These are phyloP conservation scores for Chrysogorgia sp. DNA, from an alignment of 92 coral and sea anemone species.

Conservation along the genomic window DNA sequence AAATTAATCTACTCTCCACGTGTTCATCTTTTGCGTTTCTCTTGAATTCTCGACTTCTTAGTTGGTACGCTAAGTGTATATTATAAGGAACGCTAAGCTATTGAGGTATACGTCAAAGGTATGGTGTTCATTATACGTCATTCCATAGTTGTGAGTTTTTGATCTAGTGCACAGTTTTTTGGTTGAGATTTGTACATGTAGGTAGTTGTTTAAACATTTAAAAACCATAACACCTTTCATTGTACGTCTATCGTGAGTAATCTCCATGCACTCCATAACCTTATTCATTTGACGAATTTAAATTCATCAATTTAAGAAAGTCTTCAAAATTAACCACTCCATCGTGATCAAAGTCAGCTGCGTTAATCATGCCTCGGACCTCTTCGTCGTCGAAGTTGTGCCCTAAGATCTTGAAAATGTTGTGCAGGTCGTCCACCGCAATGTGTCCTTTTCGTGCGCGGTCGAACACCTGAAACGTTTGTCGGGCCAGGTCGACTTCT, in stretches of 20 bases:
- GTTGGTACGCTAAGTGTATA: no score
- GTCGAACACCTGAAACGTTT: constrained; percentile 90
- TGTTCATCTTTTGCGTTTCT: no score
- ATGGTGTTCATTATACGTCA: no score
- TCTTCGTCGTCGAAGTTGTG: constrained; percentile 87
- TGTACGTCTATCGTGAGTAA: neutral
- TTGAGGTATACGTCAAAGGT: no score
- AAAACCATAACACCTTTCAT: no score
- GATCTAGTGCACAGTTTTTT: no score
- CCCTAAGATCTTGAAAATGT: constrained; percentile 80
- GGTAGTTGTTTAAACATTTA: no score
- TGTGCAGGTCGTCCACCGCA: constrained; percentile 72
- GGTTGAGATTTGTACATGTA: no score
- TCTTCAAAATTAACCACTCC: constrained; percentile 85
- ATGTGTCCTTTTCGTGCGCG: constrained; percentile 84
- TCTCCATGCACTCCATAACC: neutral
- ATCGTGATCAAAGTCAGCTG: constrained; percentile 88
- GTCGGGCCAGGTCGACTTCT: constrained; percentile 81
- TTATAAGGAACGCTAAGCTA: no score
- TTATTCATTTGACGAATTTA: neutral
- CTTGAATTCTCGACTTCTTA: no score
- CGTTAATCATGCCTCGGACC: constrained; percentile 81
- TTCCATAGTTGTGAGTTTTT: no score
- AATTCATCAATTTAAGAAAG: constrained; percentile 87
- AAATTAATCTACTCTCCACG: no score